A percentile compares a stretch with the other conserved stretches of the same genome.
These are phyloP conservation scores for Entomyzon cyanotis DNA, from an alignment of 2,113 vertebrate genomes.

Conservation along the genomic window DNA sequence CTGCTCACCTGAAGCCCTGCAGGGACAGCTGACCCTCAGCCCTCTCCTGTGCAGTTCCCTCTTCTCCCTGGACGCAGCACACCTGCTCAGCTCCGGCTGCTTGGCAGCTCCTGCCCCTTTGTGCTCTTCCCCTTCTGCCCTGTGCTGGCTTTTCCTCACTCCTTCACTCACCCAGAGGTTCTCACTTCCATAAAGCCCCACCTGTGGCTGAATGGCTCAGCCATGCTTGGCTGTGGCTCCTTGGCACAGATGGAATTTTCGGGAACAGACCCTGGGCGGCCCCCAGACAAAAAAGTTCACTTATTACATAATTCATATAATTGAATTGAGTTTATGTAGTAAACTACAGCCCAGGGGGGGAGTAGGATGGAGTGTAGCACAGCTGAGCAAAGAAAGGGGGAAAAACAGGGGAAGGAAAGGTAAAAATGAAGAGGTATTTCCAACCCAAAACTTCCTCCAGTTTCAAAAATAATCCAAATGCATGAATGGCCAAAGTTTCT, in stretches of 20 bases:
- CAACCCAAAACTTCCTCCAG: not conserved
- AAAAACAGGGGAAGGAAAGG: not conserved
- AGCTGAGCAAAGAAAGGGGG: not conserved
- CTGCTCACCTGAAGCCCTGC: not conserved
- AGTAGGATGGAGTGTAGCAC: not conserved
- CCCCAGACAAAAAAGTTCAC: not conserved
- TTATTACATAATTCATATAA: not conserved
- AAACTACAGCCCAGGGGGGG: not conserved
- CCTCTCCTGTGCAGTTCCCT: not conserved
- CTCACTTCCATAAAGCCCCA: not conserved
- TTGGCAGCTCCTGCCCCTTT: not conserved
- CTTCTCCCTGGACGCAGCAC: not conserved
- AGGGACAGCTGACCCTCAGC: no score
- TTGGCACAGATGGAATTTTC: not conserved
- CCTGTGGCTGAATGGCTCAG: not conserved
- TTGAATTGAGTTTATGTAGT: not conserved
- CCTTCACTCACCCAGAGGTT: not conserved
- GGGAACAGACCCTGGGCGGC: not conserved
- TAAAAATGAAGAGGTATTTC: not conserved
- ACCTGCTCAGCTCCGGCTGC: not conserved
- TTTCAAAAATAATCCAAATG: not conserved
- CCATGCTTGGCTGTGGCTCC: rapidly evolving
- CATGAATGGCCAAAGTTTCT: not conserved
- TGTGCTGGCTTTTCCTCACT: not conserved
- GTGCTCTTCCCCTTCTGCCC: not conserved